Conservation (phyloP, 2,888 invertebrate genomes). For the Ditylenchus weischeri region DNA sequence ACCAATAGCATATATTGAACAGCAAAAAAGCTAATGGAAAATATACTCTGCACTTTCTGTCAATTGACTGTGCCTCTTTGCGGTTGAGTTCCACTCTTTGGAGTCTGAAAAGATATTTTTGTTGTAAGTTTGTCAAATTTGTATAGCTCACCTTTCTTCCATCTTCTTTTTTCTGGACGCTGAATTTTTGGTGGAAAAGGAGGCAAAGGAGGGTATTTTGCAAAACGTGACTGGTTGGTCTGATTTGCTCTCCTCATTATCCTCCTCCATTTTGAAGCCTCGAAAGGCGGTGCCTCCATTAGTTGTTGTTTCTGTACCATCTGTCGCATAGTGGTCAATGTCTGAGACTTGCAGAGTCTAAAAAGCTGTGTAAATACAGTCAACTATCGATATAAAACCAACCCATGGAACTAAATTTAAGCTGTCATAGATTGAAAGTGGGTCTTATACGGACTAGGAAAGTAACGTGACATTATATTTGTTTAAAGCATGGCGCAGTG, state of each 20-base stretch:
- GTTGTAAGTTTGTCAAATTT: background rate
- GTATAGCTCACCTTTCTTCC: constrained; percentile 2
- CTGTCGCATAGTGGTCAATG: background rate
- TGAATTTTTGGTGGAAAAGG: background rate
- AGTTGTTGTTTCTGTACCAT: background rate
- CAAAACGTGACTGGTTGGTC: constrained; percentile 20
- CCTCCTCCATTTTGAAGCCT: constrained; percentile 5
- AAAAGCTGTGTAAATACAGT: too few relatives aligned
- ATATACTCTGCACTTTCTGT: constrained; percentile 37
- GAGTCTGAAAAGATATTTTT: constrained; percentile 23
- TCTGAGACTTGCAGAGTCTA: background rate
- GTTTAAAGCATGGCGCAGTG: too few relatives aligned
- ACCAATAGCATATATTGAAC: constrained; percentile 52
- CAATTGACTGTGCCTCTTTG: constrained; percentile 34
- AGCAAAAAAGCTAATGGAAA: constrained; percentile 51
- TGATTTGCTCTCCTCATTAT: constrained; percentile 17
- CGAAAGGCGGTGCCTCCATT: constrained; percentile 7
- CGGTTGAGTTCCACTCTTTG: constrained; percentile 34
- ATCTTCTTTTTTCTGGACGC: constrained; percentile 12
- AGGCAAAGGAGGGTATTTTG: background rate
- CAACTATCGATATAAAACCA: too few relatives aligned
- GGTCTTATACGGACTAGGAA: too few relatives aligned
- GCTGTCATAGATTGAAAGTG: too few relatives aligned
- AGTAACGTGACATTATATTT: too few relatives aligned
- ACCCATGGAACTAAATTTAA: too few relatives aligned